Conservation (phyloP, 2,797 vertebrate genomes). For the Oreochromis mossambicus region DNA sequence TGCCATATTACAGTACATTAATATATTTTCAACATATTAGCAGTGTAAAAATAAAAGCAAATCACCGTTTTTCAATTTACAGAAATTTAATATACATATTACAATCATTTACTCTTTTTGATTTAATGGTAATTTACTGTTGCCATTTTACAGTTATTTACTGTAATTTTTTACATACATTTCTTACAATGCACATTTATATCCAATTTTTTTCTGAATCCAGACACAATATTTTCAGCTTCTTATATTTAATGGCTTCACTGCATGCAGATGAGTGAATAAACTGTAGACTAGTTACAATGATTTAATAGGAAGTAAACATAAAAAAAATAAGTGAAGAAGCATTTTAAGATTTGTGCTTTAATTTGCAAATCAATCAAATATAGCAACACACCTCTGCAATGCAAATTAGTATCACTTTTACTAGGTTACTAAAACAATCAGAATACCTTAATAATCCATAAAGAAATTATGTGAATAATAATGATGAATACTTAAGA, state of each 20-base stretch:
- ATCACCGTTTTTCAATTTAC: too few species aligned
- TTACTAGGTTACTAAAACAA: background rate
- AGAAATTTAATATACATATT: too few species aligned
- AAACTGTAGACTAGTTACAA: background rate
- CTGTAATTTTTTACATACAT: too few species aligned
- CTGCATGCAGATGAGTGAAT: background rate
- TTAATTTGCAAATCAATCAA: background rate
- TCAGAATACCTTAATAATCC: background rate
- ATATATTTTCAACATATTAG: too few species aligned
- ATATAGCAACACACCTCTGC: background rate
- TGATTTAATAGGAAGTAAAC: background rate
- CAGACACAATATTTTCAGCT: background rate
- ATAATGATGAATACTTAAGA: background rate
- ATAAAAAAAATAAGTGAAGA: background rate
- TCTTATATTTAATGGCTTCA: accelerated
- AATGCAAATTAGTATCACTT: background rate
- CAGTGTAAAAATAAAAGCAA: too few species aligned
- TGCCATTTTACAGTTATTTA: too few species aligned
- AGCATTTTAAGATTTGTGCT: background rate
- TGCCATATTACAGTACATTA: too few species aligned
- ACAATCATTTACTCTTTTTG: too few species aligned
- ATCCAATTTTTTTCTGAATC: background rate
- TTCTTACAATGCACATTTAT: background rate
- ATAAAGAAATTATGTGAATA: background rate
- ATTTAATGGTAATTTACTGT: too few species aligned